A percentile compares a stretch with the other conserved stretches of the same genome.
Conservation (phyloP, 2,797 vertebrate genomes). For the Poecile montanus region DNA sequence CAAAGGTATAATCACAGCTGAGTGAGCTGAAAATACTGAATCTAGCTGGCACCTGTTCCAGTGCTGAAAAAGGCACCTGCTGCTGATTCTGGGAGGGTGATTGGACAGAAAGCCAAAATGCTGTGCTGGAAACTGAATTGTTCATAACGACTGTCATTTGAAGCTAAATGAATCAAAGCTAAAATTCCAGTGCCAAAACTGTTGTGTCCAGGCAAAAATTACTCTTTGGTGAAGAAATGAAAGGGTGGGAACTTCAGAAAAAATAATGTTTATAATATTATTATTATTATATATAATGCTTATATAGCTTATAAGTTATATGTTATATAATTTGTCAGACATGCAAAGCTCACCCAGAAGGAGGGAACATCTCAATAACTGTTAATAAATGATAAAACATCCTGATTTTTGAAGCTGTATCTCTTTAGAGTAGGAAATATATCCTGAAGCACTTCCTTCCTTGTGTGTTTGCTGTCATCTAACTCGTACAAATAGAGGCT, state of each 20-base stretch:
- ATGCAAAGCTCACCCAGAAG: neutral
- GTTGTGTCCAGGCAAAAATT: neutral
- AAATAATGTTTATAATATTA: neutral
- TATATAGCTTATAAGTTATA: neutral
- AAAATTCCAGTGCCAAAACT: neutral
- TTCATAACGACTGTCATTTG: neutral
- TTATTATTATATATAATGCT: too few relatives aligned
- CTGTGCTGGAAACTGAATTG: neutral
- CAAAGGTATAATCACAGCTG: neutral
- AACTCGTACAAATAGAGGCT: neutral
- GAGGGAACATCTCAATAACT: neutral
- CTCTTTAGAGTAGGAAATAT: neutral
- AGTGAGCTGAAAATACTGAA: neutral
- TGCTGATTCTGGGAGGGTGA: neutral
- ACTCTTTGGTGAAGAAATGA: neutral
- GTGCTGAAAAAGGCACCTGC: neutral
- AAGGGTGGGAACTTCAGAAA: neutral
- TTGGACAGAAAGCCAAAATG: neutral
- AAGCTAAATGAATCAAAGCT: neutral
- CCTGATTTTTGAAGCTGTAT: neutral
- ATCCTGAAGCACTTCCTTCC: neutral
- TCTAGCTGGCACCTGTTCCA: neutral
- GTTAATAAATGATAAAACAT: neutral
- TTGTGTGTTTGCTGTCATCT: neutral
- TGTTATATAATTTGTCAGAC: neutral